These are phyloP conservation scores for Lepidonotus clava DNA, from an alignment of 2,888 invertebrate genomes.

Conservation along the genomic window DNA sequence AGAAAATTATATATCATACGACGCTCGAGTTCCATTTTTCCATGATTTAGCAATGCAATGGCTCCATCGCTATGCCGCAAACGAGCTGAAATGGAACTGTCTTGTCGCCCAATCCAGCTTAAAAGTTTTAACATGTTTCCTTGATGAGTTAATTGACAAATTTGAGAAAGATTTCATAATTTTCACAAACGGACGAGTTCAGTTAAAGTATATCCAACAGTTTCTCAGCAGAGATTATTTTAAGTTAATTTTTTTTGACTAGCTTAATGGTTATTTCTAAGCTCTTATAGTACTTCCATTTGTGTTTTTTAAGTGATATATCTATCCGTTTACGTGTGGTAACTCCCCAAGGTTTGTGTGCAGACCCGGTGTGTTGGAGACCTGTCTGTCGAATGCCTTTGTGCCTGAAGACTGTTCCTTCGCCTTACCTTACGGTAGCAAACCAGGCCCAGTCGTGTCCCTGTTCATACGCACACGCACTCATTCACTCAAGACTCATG, in stretches of 20 bases:
- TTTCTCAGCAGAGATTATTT: neutral
- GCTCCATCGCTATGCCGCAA: neutral
- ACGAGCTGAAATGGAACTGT: conserved; percentile 36
- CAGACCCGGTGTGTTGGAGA: neutral
- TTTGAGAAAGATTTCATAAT: neutral
- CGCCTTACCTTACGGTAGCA: conserved; percentile 1
- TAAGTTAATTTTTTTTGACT: neutral
- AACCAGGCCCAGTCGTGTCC: neutral
- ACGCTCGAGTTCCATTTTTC: neutral
- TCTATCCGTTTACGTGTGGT: neutral
- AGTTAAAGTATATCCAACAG: neutral
- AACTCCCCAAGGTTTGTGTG: neutral
- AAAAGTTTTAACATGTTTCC: neutral
- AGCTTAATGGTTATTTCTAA: too few relatives aligned
- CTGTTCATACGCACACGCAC: neutral
- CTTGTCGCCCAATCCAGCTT: neutral
- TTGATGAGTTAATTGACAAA: neutral
- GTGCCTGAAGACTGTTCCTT: neutral
- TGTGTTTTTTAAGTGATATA: too few relatives aligned
- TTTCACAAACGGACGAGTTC: too few relatives aligned
- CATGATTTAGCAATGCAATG: neutral
- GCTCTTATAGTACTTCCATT: too few relatives aligned
- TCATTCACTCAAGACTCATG: neutral
- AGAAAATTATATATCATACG: neutral
- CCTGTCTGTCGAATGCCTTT: neutral